A percentile compares a stretch with the other conserved stretches of the same genome.
Conservation (phyloP, 2,113 vertebrate genomes). For the Dolichotis patagonum region DNA sequence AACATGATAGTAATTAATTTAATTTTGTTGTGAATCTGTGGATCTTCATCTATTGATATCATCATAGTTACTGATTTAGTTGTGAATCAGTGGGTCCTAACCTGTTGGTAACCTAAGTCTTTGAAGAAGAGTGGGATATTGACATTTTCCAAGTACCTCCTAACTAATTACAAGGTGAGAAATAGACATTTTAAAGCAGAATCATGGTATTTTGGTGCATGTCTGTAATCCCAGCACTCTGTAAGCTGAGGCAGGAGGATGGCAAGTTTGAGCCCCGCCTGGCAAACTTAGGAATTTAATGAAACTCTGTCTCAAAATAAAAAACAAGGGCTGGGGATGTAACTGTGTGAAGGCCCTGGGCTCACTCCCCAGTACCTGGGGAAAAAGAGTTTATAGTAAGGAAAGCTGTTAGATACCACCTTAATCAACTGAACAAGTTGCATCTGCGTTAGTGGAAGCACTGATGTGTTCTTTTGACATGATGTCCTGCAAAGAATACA, state of each 20-base stretch:
- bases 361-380: neutral
- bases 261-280: neutral
- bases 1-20: neutral
- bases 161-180: neutral
- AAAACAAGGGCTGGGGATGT: neutral
- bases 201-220: neutral
- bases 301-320: neutral
- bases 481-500: neutral
- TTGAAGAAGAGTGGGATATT: conserved; percentile 18
- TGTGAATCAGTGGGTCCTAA: neutral
- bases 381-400: neutral
- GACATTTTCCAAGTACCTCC: neutral
- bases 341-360: neutral
- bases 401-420: neutral
- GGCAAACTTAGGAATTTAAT: neutral
- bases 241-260: neutral
- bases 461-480: neutral
- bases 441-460: neutral
- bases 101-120: neutral
- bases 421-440: neutral
- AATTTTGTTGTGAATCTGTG: neutral
- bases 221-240: neutral
- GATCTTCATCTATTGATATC: no score
- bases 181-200: neutral
- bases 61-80: neutral